Conservation (phyloP, 1,140 invertebrate species). For the Drosophila novamexicana region DNA sequence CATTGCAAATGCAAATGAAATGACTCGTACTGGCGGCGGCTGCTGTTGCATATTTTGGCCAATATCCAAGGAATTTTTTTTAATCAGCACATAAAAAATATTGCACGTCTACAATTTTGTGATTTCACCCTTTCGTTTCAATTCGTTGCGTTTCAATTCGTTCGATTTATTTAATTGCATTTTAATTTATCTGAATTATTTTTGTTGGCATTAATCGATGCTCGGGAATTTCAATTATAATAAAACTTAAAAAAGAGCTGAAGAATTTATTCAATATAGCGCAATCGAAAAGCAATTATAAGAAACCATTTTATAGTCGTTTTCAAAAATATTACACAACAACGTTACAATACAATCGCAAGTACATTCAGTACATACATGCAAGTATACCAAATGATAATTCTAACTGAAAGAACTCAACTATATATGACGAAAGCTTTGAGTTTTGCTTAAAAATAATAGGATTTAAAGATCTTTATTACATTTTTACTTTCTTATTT, state of each 20-base stretch:
- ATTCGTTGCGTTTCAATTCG: slow-evolving; percentile 46
- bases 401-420: neutral
- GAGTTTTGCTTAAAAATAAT: neutral
- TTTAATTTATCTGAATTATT: slow-evolving; percentile 82
- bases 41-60: slow-evolving; percentile 80
- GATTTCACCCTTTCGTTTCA: slow-evolving; percentile 35
- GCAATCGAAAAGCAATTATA: slow-evolving; percentile 80
- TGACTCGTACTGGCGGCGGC: slow-evolving; percentile 31
- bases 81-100: slow-evolving; percentile 84
- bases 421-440: neutral
- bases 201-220: slow-evolving; percentile 29
- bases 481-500: slow-evolving; percentile 6
- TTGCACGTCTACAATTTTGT: slow-evolving; percentile 78
- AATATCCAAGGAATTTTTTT: slow-evolving; percentile 84
- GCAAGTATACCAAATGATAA: slow-evolving; percentile 4
- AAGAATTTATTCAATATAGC: slow-evolving; percentile 79
- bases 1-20: slow-evolving; percentile 75
- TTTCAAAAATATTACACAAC: slow-evolving; percentile 55
- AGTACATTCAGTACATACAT: slow-evolving; percentile 8
- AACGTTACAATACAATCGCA: slow-evolving; percentile 5
- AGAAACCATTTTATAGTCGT: slow-evolving; percentile 80
- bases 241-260: slow-evolving; percentile 60
- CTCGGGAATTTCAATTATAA: slow-evolving; percentile 40
- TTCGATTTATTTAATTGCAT: slow-evolving; percentile 84
- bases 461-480: slow-evolving; percentile 17